Conservation (phyloP, 2,113 vertebrate species). For the Apodemus sylvaticus region DNA sequence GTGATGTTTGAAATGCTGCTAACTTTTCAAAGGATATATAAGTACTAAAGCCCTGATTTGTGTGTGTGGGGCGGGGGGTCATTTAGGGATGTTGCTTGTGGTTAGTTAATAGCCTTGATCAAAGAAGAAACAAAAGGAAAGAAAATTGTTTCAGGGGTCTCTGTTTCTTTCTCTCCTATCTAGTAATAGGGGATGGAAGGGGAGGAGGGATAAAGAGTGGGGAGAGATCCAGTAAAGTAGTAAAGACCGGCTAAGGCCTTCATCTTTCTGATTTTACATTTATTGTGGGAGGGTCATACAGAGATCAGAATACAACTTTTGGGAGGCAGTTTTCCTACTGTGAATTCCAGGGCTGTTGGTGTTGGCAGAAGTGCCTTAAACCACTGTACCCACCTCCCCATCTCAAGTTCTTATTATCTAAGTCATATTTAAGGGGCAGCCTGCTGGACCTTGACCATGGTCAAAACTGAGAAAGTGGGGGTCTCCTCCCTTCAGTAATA, state of each 20-base stretch:
- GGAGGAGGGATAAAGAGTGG: neutral
- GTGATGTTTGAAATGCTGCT: neutral
- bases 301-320: neutral
- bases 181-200: neutral
- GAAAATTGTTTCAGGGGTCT: neutral
- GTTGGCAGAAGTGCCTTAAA: neutral
- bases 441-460: too few species aligned
- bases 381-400: neutral
- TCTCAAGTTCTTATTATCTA: neutral
- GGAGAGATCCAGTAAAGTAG: neutral
- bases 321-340: neutral
- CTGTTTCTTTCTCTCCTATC: neutral
- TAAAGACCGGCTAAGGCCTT: neutral
- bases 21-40: neutral
- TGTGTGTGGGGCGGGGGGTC: too few species aligned
- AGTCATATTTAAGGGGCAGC: too few species aligned
- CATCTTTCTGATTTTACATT: neutral
- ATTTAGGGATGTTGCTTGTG: neutral
- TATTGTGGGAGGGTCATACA: neutral
- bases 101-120: neutral
- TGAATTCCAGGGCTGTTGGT: neutral
- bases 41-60: neutral
- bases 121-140: neutral
- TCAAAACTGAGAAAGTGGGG: neutral
- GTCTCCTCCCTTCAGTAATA: neutral